phyloP scores from a whole-genome alignment of 30 jellyfish, hydroid and myxozoan genomes.

The Cassiopea xamachana region DNA sequence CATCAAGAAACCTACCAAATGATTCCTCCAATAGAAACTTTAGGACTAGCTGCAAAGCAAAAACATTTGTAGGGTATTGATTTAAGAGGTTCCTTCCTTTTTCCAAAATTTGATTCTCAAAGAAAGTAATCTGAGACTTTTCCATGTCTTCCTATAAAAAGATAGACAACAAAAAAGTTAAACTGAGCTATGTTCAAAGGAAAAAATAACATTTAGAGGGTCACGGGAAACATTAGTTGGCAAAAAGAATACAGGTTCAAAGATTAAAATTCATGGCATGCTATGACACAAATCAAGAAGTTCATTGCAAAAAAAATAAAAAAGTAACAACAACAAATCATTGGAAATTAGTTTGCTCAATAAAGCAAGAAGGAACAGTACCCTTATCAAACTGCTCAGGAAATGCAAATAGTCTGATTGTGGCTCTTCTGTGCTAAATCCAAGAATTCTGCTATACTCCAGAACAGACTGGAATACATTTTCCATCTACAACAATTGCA shows the following conservation, averaged over 20 bases:
- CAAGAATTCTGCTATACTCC: slow-evolving; percentile 69
- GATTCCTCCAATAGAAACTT: slow-evolving; percentile 24
- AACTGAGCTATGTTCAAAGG: neutral
- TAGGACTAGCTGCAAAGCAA: slow-evolving; percentile 27
- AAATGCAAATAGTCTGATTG: slow-evolving; percentile 22
- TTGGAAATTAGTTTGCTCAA: neutral
- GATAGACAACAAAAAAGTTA: neutral
- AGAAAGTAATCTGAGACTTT: neutral
- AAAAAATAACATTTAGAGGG: too few relatives aligned
- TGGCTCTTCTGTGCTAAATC: slow-evolving; percentile 18
- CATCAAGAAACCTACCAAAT: slow-evolving; percentile 17
- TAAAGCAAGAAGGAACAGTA: neutral
- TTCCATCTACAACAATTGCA: slow-evolving; percentile 25
- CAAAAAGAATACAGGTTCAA: too few relatives aligned
- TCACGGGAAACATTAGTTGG: too few relatives aligned
- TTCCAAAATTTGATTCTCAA: slow-evolving; percentile 37
- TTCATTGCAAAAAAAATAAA: too few relatives aligned
- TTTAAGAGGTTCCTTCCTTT: slow-evolving; percentile 33
- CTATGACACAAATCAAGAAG: too few relatives aligned
- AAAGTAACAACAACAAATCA: too few relatives aligned
- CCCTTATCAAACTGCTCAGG: slow-evolving; percentile 34
- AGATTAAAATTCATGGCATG: too few relatives aligned
- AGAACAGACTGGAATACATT: slow-evolving; percentile 61
- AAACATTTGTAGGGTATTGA: slow-evolving; percentile 1
- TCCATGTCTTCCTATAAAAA: slow-evolving; percentile 20